phyloP scores from a whole-genome alignment of 2,888 invertebrate genomes.

The Melinopterus prodromus region DNA sequence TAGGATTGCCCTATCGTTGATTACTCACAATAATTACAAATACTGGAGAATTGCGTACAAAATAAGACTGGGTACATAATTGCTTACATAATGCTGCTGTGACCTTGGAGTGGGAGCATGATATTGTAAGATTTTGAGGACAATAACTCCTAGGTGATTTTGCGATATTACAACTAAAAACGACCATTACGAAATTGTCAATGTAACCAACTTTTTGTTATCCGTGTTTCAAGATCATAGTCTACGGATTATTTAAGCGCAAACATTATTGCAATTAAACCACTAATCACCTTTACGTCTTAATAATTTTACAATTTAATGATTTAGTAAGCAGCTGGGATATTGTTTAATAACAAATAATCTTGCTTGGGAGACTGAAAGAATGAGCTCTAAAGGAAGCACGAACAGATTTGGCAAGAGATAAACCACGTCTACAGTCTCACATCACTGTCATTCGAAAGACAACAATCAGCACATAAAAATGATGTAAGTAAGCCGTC shows the following conservation, averaged over 20 bases:
- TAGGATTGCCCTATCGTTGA: background rate
- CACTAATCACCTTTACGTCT: background rate
- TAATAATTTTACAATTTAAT: background rate
- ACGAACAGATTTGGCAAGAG: background rate
- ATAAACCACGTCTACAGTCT: background rate
- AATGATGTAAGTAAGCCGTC: constrained; percentile 4
- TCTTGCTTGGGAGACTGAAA: background rate
- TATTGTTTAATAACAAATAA: background rate
- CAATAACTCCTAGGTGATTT: background rate
- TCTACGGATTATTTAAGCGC: background rate
- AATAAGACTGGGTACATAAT: background rate
- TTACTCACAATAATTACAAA: background rate
- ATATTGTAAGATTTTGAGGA: background rate
- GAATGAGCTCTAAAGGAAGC: background rate
- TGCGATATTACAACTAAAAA: background rate
- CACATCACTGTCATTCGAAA: background rate
- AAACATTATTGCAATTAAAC: background rate
- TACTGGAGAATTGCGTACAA: background rate
- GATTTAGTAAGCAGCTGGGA: background rate
- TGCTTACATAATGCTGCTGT: background rate
- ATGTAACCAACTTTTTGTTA: background rate
- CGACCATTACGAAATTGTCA: background rate
- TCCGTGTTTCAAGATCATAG: background rate
- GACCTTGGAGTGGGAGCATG: background rate
- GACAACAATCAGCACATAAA: constrained; percentile 4